A percentile compares a stretch with the other conserved stretches of the same genome.
Evolutionary conservation across 2,113 vertebrate genomes (phyloP).

Genomic region (Onychostoma macrolepis): DNA sequence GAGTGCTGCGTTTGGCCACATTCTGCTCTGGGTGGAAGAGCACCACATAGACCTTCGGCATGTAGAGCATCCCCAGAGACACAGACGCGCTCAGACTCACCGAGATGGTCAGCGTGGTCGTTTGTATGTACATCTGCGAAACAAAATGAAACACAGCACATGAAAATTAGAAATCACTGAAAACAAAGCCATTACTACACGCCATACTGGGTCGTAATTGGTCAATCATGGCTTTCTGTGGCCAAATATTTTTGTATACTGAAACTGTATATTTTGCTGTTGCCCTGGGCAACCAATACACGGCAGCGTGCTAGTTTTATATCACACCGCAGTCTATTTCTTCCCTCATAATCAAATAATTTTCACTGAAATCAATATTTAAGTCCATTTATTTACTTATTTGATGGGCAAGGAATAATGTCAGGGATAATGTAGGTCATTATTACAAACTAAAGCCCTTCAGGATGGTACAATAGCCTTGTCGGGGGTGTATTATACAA

Average conservation of each 20-base stretch:
- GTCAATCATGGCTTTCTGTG: not conserved
- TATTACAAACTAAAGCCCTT: not conserved
- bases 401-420: not conserved
- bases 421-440: not conserved
- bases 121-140: constrained; percentile 96
- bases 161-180: not conserved
- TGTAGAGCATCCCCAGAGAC: constrained; percentile 97
- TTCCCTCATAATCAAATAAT: not conserved
- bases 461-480: not conserved
- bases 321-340: not conserved
- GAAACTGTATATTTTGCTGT: not conserved
- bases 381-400: constrained; percentile 2
- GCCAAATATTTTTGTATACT: not conserved
- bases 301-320: not conserved
- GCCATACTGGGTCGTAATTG: not conserved
- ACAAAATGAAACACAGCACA: not conserved
- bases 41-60: constrained; percentile 98
- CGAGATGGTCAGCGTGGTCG: constrained; percentile 95
- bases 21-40: constrained; percentile 99
- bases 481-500: not conserved
- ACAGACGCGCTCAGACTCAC: constrained; percentile 98
- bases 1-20: constrained; percentile 94
- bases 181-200: not conserved
- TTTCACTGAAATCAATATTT: not conserved
- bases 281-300: not conserved